Base-by-base conservation (phyloP, 2,113 vertebrate genomes). In the Reinhardtius hippoglossoides region DNA sequence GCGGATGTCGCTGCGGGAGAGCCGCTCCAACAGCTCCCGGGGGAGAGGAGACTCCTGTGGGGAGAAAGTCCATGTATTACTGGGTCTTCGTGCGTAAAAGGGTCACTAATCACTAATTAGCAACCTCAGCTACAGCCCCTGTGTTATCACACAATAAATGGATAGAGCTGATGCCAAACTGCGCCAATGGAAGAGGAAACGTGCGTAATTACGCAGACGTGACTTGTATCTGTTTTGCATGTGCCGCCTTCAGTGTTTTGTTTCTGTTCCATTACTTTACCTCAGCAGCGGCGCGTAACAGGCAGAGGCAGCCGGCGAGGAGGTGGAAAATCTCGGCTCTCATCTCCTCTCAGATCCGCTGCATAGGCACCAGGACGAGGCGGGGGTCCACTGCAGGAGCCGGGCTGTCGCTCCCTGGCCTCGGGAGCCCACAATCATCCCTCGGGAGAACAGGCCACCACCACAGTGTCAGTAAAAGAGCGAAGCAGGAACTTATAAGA, bases 1-100 rank as follows among this genome's bases (percentile, higher is more conserved):
- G 93, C 94, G 95, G 91, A 98, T 98, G 85, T 98, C 96, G 87
- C 96, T 98, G 92, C 94, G 94, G 62, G 96, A 96, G 91, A 98
- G 95, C 57, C 95, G 94, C 93, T 98, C 96, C 75, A 97, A 93
- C 71, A 99, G 93, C 94, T 98, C 97, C 89, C 89, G 95, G 71
- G 97, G 97, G 78, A 98, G 95, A 84, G 95, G 95, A 46, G 95
- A 95, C 92, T 97, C 97, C 97, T 99, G 82, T 89, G 81, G 89
- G 90, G 76, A 60, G 10, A 74, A 63, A 70, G 52, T 54, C 55
- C 48, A 6, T 15, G 5, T 2, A 24, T 44, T 27, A 66, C 7
- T 26, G 20, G 40, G 48, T 27, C 27, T 27, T 27, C 35, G 5
- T 56, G 58, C 12, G 12, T 54, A 18, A 18, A 59, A 37, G 20